Conservation (phyloP, 2,888 invertebrate species). For the Parochlus steinenii region DNA sequence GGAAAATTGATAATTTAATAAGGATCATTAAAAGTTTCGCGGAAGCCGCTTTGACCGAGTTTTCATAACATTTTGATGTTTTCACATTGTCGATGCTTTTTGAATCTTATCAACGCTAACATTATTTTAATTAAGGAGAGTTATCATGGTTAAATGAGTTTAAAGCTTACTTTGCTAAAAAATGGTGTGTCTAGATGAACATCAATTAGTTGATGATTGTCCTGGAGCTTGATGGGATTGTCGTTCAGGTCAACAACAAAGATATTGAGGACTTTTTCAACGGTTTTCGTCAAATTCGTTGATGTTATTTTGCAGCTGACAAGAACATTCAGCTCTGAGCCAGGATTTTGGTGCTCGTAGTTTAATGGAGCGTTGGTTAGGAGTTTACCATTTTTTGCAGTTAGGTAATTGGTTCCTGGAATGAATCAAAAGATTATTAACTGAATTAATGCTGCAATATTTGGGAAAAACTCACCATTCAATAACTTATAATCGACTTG, state of each 20-base stretch:
- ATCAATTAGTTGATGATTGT: slow-evolving; percentile 23
- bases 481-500: slow-evolving; percentile 32
- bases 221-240: slow-evolving; percentile 61
- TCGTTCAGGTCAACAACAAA: slow-evolving; percentile 77
- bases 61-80: too few species aligned
- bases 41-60: too few species aligned
- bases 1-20: too few species aligned
- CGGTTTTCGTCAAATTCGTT: slow-evolving; percentile 11
- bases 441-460: background rate
- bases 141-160: background rate
- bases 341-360: slow-evolving; percentile 30
- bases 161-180: slow-evolving; percentile 23
- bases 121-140: background rate
- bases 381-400: slow-evolving; percentile 26
- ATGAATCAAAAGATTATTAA: background rate
- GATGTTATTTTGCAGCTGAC: slow-evolving; percentile 31
- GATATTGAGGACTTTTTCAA: slow-evolving; percentile 26
- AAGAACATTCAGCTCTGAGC: slow-evolving; percentile 23
- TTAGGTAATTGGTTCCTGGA: slow-evolving; percentile 27
- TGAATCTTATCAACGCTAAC: too few species aligned
- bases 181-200: slow-evolving; percentile 25
- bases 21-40: too few species aligned
- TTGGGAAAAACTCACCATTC: slow-evolving; percentile 24
- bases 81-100: too few species aligned
- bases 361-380: slow-evolving; percentile 30